Evolutionary conservation across 1,140 invertebrate species (phyloP).

Genomic region (Augochlora pura): DNA sequence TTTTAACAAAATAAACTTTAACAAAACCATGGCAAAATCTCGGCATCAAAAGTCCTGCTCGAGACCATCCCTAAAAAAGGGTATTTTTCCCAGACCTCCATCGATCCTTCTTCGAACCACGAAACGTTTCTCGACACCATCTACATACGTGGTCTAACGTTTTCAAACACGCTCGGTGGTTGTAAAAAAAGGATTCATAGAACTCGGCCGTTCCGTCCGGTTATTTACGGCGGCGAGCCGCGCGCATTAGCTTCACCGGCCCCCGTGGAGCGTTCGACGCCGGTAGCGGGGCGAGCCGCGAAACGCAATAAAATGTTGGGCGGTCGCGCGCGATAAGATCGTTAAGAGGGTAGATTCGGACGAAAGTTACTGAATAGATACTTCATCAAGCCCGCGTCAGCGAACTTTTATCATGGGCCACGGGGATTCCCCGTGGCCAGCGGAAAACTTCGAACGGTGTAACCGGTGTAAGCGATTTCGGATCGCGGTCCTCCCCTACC

Average conservation of each 20-base stretch:
- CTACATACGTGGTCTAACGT: no score
- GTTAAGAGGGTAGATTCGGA: constrained; percentile 22
- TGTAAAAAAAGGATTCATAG: no score
- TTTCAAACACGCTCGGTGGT: no score
- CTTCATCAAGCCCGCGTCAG: constrained; percentile 33
- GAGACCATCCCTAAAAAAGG: no score
- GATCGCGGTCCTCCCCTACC: no score
- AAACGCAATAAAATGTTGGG: constrained; percentile 6
- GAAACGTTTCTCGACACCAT: no score
- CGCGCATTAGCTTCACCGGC: neutral
- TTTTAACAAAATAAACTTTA: no score
- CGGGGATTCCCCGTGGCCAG: neutral
- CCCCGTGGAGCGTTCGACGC: neutral
- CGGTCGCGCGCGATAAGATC: neutral
- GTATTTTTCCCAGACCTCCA: no score
- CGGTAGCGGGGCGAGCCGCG: neutral
- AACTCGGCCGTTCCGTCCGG: neutral
- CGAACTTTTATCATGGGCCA: constrained; percentile 7
- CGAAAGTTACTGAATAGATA: constrained; percentile 14
- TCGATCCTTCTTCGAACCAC: no score
- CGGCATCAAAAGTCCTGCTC: no score
- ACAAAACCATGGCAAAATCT: no score
- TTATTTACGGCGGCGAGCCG: neutral
- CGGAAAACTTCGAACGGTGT: constrained; percentile 18
- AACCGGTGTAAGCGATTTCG: constrained; percentile 13